phyloP scores from a whole-genome alignment of 2,888 invertebrate genomes.

The Parthenolecanium corni region DNA sequence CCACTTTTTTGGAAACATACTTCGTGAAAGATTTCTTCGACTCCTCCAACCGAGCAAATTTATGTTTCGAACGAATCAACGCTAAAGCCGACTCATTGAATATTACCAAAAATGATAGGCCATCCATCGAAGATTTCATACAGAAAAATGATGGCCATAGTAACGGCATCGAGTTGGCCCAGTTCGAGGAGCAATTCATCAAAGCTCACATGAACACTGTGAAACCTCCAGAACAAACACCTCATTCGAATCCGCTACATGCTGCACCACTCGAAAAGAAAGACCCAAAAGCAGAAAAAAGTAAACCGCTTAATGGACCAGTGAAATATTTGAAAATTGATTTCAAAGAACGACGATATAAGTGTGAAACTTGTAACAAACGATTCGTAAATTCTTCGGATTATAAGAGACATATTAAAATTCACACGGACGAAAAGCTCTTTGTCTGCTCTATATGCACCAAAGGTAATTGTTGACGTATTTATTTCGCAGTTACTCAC shows the following conservation, averaged over 20 bases:
- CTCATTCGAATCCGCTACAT: neutral
- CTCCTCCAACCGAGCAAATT: constrained; percentile 9
- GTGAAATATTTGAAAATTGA: constrained; percentile 21
- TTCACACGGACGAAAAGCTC: constrained; percentile 21
- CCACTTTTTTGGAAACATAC: constrained; percentile 16
- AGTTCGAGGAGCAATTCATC: constrained; percentile 23
- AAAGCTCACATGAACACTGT: constrained; percentile 20
- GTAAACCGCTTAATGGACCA: neutral
- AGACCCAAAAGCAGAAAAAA: neutral
- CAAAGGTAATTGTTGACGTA: constrained; percentile 8
- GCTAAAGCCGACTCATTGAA: neutral
- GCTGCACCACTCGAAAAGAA: neutral
- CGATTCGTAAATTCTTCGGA: constrained; percentile 23
- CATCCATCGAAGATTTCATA: constrained; percentile 3
- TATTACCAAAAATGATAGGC: constrained; percentile 8
- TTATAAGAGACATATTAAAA: constrained; percentile 20
- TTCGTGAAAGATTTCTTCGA: constrained; percentile 22
- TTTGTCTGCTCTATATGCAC: constrained; percentile 16
- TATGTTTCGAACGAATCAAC: constrained; percentile 18
- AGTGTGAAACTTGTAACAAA: constrained; percentile 23
- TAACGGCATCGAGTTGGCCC: neutral
- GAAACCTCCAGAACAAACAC: constrained; percentile 8
- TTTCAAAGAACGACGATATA: constrained; percentile 15
- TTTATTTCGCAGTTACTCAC: neutral
- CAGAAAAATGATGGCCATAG: constrained; percentile 3